Percentiles rank a stretch among this genome's conserved stretches.
phyloP scores from a whole-genome alignment of 2,888 invertebrate genomes.

The Selenia dentaria region DNA sequence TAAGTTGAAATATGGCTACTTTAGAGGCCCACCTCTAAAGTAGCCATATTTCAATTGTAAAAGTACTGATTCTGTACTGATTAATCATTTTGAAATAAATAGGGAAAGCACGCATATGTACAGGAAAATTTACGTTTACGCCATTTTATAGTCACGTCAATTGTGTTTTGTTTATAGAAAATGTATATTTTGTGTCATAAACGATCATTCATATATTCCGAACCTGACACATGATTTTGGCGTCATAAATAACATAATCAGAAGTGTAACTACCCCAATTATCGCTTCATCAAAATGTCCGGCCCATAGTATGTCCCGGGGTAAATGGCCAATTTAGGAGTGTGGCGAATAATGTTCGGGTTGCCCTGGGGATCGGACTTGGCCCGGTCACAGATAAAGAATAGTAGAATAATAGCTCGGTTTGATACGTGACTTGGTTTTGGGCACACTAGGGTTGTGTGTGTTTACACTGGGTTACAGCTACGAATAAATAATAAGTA shows the following conservation, averaged over 20 bases:
- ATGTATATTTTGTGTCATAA: no score
- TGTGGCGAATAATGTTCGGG: conserved; percentile 11
- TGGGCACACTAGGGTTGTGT: not conserved
- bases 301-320: conserved; percentile 7
- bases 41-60: no score
- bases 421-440: not conserved
- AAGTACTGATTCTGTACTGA: no score
- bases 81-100: no score
- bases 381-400: not conserved
- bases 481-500: no score
- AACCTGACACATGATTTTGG: not conserved
- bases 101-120: no score
- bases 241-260: conserved; percentile 8
- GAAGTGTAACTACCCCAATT: conserved; percentile 9
- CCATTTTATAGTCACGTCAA: no score
- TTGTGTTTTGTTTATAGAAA: no score
- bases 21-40: no score
- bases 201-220: no score
- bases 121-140: no score
- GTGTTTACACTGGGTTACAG: not conserved
- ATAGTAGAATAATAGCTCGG: not conserved
- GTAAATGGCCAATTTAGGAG: conserved; percentile 16
- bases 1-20: no score
- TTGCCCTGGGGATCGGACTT: conserved; percentile 7
- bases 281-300: conserved; percentile 13